These are phyloP conservation scores for Ondatra zibethicus DNA, from an alignment of 2,113 vertebrate species.

Conservation along the genomic window DNA sequence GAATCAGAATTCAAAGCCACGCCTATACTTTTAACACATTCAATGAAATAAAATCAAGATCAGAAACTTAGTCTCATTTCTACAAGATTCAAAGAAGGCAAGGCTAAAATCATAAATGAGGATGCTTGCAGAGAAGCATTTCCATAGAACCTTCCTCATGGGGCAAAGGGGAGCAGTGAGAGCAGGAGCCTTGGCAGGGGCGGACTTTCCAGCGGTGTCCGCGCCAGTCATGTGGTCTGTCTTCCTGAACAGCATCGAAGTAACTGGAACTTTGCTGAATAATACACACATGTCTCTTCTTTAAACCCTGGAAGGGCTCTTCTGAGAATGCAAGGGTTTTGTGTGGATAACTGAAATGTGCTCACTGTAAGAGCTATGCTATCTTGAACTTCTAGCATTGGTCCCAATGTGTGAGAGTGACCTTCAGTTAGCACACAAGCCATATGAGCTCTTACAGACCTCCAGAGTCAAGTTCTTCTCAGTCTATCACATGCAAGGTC, in stretches of 20 bases:
- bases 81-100: neutral
- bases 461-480: neutral
- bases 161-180: neutral
- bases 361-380: neutral
- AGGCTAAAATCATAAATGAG: neutral
- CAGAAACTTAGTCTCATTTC: neutral
- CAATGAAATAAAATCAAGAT: slow-evolving; percentile 23
- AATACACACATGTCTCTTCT: neutral
- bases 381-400: neutral
- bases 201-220: neutral
- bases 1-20: neutral
- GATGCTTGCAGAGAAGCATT: neutral
- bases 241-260: neutral
- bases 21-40: neutral
- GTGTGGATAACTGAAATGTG: neutral
- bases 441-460: neutral
- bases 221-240: neutral
- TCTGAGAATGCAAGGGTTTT: neutral
- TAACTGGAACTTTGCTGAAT: neutral
- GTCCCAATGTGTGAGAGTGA: neutral
- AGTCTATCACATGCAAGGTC: neutral
- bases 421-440: too few relatives aligned
- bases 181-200: neutral
- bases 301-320: neutral
- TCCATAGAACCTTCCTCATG: slow-evolving; percentile 13